Percentiles rank a stretch among this genome's conserved stretches.
Conservation (phyloP, 2,888 invertebrate species). For the Rotaria sp. region DNA sequence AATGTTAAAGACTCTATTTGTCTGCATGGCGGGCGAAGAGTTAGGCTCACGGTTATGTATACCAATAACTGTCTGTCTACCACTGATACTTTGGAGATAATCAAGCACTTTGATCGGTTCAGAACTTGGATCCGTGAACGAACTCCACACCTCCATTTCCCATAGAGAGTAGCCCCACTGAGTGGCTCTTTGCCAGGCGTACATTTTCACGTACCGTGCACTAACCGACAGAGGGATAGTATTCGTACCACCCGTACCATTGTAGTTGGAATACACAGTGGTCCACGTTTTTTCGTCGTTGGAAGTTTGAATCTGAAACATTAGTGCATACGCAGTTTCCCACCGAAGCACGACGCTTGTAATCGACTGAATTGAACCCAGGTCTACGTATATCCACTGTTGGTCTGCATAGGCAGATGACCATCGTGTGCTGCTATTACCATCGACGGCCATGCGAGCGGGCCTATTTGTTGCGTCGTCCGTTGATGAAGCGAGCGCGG, state of each 20-base stretch:
- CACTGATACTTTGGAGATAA: not conserved
- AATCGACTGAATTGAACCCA: not conserved
- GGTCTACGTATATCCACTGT: not conserved
- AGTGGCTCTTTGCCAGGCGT: not conserved
- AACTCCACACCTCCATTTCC: not conserved
- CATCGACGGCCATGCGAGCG: not conserved
- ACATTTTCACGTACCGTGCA: not conserved
- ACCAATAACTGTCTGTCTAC: not conserved
- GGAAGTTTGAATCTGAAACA: not conserved
- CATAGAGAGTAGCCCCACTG: not conserved
- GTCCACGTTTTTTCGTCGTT: not conserved
- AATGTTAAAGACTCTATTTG: not conserved
- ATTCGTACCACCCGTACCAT: not conserved
- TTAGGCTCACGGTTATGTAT: not conserved
- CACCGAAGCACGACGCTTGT: not conserved
- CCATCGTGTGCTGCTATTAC: not conserved
- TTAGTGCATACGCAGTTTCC: not conserved
- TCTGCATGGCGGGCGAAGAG: not conserved
- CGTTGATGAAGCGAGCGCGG: not conserved
- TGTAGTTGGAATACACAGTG: not conserved
- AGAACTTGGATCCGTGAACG: not conserved
- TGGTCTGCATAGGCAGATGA: not conserved
- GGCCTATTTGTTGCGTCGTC: not conserved
- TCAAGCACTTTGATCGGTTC: not conserved
- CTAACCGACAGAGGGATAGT: not conserved